These are phyloP conservation scores for Acomys russatus DNA, from an alignment of 2,797 vertebrate species.

Conservation along the genomic window DNA sequence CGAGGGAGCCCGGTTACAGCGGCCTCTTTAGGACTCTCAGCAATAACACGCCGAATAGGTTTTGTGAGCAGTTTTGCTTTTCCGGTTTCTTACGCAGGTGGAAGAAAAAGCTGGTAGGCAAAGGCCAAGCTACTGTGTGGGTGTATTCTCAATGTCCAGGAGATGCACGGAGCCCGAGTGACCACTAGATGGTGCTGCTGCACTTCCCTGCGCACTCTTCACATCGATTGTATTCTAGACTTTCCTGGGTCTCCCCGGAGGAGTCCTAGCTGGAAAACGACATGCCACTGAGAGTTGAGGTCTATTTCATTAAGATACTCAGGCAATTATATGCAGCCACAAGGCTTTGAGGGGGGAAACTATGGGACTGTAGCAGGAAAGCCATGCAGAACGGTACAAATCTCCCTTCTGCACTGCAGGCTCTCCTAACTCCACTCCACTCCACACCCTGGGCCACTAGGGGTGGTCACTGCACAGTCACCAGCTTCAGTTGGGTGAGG, in stretches of 20 bases:
- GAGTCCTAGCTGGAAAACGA: slow-evolving; percentile 61
- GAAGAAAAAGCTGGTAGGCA: slow-evolving; percentile 73
- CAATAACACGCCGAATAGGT: slow-evolving; percentile 69
- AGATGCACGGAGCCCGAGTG: accelerated
- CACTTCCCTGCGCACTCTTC: slow-evolving; percentile 72
- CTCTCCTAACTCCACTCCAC: accelerated
- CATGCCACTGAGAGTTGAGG: neutral
- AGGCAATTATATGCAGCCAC: neutral
- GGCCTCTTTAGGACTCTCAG: neutral
- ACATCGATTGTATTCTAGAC: slow-evolving; percentile 47
- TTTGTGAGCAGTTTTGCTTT: slow-evolving; percentile 68
- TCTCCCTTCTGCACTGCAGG: too few relatives aligned
- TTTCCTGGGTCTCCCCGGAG: slow-evolving; percentile 33
- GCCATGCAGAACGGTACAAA: neutral
- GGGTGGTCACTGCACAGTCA: neutral
- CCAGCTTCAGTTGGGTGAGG: neutral
- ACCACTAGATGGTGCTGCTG: slow-evolving; percentile 88
- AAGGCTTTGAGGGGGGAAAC: neutral
- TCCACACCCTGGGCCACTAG: too few relatives aligned
- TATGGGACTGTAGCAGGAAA: neutral
- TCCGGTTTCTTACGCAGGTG: slow-evolving; percentile 75
- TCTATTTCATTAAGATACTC: neutral
- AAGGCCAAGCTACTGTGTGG: slow-evolving; percentile 75
- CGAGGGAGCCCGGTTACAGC: neutral
- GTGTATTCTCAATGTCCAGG: slow-evolving; percentile 66